Evolutionary conservation across 2,888 invertebrate species (phyloP), one percentile per base, ranked within the genome.

Genomic region (Nemoura dubitans): DNA sequence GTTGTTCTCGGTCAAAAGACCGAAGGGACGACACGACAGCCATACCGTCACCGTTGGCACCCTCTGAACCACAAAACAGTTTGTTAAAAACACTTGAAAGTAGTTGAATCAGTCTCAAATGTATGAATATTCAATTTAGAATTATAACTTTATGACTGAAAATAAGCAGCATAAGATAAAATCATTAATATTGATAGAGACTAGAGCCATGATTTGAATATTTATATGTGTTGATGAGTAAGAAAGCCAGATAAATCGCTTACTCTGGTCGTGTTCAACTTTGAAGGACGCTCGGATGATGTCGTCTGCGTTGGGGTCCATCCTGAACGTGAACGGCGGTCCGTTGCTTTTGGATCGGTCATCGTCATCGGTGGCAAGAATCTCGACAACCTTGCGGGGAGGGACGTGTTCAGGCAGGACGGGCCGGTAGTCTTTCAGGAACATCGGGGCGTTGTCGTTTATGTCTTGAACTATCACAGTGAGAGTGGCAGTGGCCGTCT

Each of bases 31-130:
- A 97, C n/a, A 99, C 97, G 85, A 98, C 97, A 84, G 99, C 99
- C 96, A 98, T 98, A 77, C 99, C 99, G 91, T 98, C 98, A 83
- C 98, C 98, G 90, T 98, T 98, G 85, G 98, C 98, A 89, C 98
- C 98, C 94, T 98, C 96, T 96, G 94, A 59, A 91, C 89, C 89
- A 85, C 87, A 80, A 84, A 88, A 77, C 82, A 36, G 36, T 36
- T 36, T 36, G 36, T 10, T 10, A 36, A 36, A 36, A 10, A 36
- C 10, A 36, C 36, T 36, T n/a, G n/a, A n/a, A n/a, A n/a, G n/a
- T n/a, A n/a, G n/a, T n/a, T n/a, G n/a, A n/a, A n/a, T n/a, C n/a
- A n/a, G n/a, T n/a, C n/a, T n/a, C n/a, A n/a, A n/a, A n/a, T n/a
- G n/a, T n/a, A n/a, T n/a, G n/a, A n/a, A n/a, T n/a, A n/a, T n/a